A percentile compares a stretch with the other conserved stretches of the same genome.
phyloP scores from a whole-genome alignment of 2,888 invertebrate genomes.

The Drosophila austrosaltans region DNA sequence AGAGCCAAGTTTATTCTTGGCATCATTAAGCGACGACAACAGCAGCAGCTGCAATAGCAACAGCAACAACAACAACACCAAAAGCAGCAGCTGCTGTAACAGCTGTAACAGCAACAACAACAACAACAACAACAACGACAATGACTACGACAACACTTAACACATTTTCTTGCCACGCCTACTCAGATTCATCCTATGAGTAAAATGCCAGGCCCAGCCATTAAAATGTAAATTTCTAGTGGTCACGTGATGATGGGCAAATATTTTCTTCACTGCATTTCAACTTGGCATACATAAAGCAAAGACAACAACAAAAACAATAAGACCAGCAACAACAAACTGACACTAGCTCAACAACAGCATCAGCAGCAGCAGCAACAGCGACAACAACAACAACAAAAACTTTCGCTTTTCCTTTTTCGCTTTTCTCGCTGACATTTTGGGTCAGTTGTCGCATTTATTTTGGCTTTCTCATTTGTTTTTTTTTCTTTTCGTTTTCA shows the following conservation, averaged over 20 bases:
- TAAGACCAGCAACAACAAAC: slow-evolving; percentile 22
- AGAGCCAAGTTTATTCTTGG: slow-evolving; percentile 71
- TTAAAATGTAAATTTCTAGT: slow-evolving; percentile 77
- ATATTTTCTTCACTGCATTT: slow-evolving; percentile 47
- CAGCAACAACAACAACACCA: neutral
- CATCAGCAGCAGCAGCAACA: slow-evolving; percentile 20
- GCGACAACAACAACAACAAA: slow-evolving; percentile 14
- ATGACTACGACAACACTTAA: slow-evolving; percentile 56
- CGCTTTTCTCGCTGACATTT: slow-evolving; percentile 58
- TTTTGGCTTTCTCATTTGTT: slow-evolving; percentile 48
- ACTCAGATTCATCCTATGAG: slow-evolving; percentile 37
- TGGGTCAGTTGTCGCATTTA: slow-evolving; percentile 75
- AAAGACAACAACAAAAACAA: slow-evolving; percentile 22
- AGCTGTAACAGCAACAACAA: neutral
- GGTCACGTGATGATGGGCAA: slow-evolving; percentile 64
- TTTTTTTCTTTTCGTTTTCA: slow-evolving; percentile 5
- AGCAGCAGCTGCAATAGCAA: neutral
- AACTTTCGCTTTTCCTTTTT: slow-evolving; percentile 35
- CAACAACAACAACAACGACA: neutral
- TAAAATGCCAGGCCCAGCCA: slow-evolving; percentile 64
- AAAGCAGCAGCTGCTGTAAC: neutral
- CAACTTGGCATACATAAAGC: slow-evolving; percentile 48
- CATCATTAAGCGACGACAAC: slow-evolving; percentile 73
- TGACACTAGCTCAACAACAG: slow-evolving; percentile 49
- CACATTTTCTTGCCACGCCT: slow-evolving; percentile 54